Evolutionary conservation across 2,113 vertebrate genomes (phyloP), one percentile per base, ranked within the genome.

Genomic region (Syngnathoides biaculeatus): DNA sequence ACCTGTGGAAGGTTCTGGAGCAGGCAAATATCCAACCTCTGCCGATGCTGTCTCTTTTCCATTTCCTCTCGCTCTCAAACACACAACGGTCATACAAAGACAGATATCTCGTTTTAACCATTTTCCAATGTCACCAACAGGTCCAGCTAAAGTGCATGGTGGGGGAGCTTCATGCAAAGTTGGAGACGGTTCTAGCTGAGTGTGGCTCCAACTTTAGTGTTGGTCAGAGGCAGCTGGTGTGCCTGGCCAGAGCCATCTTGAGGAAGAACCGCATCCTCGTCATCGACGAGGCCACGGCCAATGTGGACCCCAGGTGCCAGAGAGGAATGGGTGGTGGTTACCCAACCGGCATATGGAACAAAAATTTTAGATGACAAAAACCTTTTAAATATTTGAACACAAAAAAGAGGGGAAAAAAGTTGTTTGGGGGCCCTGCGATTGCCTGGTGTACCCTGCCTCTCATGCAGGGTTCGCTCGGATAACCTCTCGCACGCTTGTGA

Each of bases 241-340:
- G 97, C 83, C 92, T 99, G 65, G 96, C 95, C 77, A 89, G 97
- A 77, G 95, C 96, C 7, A 84, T 98, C 87, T 93, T 98, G 80
- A 95, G 94, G 91, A 96, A 93, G 91, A 98, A 98, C 73, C 91
- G 88, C 84, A 94, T 99, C 86, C 90, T 99, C 83, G 92, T 98
- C 86, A 94, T 98, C 3, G 96, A 99, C 19, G 97, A 98, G 90
- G 97, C 96, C 57, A 99, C 97, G 2, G 96, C 97, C 73, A 98
- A 98, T 74, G 95, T 99, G 79, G 96, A 99, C 75, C 95, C 93
- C 62, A 86, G 88, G 91, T 92, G 65, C 35, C 19, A 12, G 6
- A 15, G 26, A 13, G 8, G 14, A 15, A 12, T 8, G 2, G 10
- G 8, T 4, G 3, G 48, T 22, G 48, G 48, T 11, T 52, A 52